Conservation (phyloP, 2,797 vertebrate genomes). For the Falco novaeseelandiae region DNA sequence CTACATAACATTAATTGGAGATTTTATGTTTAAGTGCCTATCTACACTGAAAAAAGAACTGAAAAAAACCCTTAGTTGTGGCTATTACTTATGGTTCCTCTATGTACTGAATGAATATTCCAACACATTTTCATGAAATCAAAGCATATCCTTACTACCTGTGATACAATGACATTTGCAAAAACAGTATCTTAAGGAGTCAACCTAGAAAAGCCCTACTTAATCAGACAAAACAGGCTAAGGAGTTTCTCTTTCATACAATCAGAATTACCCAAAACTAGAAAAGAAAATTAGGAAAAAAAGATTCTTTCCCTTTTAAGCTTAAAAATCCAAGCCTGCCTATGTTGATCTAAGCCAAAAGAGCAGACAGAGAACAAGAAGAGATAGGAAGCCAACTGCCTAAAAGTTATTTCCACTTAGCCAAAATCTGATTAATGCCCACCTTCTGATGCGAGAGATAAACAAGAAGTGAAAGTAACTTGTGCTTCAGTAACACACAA, state of each 20-base stretch:
- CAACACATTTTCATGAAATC: neutral
- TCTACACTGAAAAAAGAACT: neutral
- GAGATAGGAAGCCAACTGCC: neutral
- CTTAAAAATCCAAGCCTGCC: neutral
- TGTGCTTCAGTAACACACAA: neutral
- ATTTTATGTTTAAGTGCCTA: neutral
- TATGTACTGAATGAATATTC: neutral
- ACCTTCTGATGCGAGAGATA: neutral
- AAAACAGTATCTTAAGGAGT: neutral
- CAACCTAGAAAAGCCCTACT: neutral
- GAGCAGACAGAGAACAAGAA: neutral
- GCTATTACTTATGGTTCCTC: neutral
- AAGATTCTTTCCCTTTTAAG: neutral
- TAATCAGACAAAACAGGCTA: neutral
- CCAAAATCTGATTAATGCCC: neutral
- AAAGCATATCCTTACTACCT: neutral
- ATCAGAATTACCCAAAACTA: neutral
- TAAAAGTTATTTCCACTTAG: neutral
- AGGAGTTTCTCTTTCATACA: neutral
- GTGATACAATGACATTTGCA: neutral
- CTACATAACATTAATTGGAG: neutral
- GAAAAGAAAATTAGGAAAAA: neutral
- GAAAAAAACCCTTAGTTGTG: fast-evolving
- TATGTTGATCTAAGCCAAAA: neutral
- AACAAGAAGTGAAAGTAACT: neutral